These are phyloP conservation scores for Nerophis lumbriciformis DNA, from an alignment of 2,113 vertebrate species.

Conservation along the genomic window DNA sequence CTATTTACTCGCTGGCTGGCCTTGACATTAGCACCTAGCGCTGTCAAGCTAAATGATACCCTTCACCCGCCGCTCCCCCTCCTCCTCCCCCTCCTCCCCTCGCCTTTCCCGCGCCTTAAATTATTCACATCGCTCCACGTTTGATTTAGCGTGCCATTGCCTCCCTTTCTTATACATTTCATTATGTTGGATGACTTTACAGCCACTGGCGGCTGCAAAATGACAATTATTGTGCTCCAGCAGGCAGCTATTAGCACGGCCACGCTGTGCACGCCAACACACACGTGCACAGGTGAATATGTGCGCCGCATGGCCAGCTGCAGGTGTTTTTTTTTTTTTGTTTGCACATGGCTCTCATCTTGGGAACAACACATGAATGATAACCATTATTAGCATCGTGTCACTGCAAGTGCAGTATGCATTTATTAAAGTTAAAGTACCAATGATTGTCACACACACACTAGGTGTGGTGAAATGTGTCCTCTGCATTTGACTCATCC, in stretches of 20 bases:
- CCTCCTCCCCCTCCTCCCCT: constrained; percentile 61
- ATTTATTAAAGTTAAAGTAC: no score
- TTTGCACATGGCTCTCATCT: constrained; percentile 9
- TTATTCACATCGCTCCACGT: constrained; percentile 78
- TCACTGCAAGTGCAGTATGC: no score
- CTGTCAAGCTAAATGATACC: constrained; percentile 76
- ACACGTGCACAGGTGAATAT: constrained; percentile 3
- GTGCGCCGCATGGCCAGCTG: not conserved
- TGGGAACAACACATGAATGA: no score
- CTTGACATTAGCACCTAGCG: constrained; percentile 66
- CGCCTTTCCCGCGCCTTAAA: constrained; percentile 72
- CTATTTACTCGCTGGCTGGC: not conserved
- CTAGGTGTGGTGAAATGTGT: no score
- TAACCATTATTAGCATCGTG: no score
- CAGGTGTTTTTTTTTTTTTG: constrained; percentile 9
- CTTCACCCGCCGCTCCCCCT: constrained; percentile 69
- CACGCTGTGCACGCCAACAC: constrained; percentile 57
- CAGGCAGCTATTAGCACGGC: constrained; percentile 76
- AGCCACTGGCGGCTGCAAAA: constrained; percentile 80
- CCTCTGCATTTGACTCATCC: no score
- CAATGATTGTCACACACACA: no score
- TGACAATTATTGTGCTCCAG: constrained; percentile 80
- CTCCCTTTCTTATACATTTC: constrained; percentile 72
- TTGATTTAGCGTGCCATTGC: constrained; percentile 76
- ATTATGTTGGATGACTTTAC: constrained; percentile 81